phyloP scores from a whole-genome alignment of 2,888 invertebrate species.

The Pterobdella sp. region DNA sequence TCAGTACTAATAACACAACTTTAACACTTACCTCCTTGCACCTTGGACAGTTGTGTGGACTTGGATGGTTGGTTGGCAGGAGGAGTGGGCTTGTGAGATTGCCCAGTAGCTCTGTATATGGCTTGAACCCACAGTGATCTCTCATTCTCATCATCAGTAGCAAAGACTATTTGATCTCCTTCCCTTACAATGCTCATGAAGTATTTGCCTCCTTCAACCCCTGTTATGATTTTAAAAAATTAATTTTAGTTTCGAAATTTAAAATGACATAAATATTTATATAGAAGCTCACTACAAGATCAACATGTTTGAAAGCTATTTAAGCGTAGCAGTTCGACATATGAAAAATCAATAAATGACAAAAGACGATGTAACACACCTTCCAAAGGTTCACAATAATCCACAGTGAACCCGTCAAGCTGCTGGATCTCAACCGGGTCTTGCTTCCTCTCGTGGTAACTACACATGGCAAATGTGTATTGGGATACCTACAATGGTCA shows the following conservation, averaged over 20 bases:
- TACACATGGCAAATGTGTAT: slow-evolving; percentile 99
- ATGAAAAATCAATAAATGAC: too few relatives aligned
- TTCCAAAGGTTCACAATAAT: slow-evolving; percentile 84
- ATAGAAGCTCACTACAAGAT: too few relatives aligned
- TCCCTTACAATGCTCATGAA: slow-evolving; percentile 98
- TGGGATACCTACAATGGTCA: slow-evolving; percentile 63
- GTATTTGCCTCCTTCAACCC: slow-evolving; percentile 80
- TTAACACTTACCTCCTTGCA: slow-evolving; percentile 73
- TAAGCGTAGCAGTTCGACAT: too few relatives aligned
- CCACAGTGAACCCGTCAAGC: slow-evolving; percentile 95
- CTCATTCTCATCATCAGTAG: slow-evolving; percentile 66
- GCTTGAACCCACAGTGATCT: slow-evolving; percentile 99
- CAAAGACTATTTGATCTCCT: slow-evolving; percentile 72
- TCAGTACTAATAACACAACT: too few relatives aligned
- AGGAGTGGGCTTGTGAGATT: slow-evolving; percentile 80
- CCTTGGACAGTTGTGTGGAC: slow-evolving; percentile 70
- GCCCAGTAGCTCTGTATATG: slow-evolving; percentile 96
- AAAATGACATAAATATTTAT: too few relatives aligned
- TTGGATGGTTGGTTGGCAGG: slow-evolving; percentile 59
- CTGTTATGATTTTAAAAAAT: slow-evolving; percentile 54
- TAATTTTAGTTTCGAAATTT: too few relatives aligned
- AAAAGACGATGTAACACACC: too few relatives aligned
- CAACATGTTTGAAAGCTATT: too few relatives aligned
- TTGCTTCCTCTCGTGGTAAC: slow-evolving; percentile 96
- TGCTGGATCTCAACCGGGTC: slow-evolving; percentile 99